Conservation (phyloP, 2,113 vertebrate genomes). For the Poeciliopsis prolifica region DNA sequence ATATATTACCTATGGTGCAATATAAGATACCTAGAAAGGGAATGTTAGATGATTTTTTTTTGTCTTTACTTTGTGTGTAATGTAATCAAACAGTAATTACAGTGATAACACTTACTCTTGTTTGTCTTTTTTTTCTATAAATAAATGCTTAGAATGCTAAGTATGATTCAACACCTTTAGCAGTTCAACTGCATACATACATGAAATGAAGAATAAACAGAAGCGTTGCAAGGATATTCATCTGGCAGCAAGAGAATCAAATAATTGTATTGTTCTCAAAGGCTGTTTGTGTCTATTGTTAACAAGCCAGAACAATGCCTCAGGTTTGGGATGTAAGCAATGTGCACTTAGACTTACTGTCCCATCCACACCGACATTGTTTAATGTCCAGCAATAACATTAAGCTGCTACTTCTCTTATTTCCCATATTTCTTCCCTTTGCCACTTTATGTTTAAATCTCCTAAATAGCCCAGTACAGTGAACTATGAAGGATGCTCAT, state of each 20-base stretch:
- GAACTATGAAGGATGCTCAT: slow-evolving; percentile 60
- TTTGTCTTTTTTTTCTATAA: slow-evolving; percentile 28
- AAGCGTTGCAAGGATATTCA: slow-evolving; percentile 11
- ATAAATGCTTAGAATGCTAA: slow-evolving; percentile 28
- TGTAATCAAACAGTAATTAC: slow-evolving; percentile 10
- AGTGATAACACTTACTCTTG: background rate
- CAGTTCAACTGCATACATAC: slow-evolving; percentile 34
- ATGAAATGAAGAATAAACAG: slow-evolving; percentile 35
- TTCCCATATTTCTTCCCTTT: slow-evolving; percentile 19
- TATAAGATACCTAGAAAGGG: background rate
- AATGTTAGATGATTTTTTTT: background rate
- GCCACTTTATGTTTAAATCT: slow-evolving; percentile 50
- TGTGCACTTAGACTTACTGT: slow-evolving; percentile 74
- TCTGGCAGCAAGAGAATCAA: slow-evolving; percentile 27
- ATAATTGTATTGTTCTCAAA: slow-evolving; percentile 46
- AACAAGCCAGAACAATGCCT: slow-evolving; percentile 68
- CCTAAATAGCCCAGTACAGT: slow-evolving; percentile 45
- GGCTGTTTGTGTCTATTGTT: slow-evolving; percentile 67
- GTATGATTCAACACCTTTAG: slow-evolving; percentile 33
- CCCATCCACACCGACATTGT: slow-evolving; percentile 49
- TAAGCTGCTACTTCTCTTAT: slow-evolving; percentile 47
- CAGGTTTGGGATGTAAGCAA: slow-evolving; percentile 76
- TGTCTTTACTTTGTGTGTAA: slow-evolving; percentile 35
- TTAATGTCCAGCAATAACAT: slow-evolving; percentile 70
- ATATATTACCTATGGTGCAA: background rate